phyloP scores from a whole-genome alignment of 1,140 invertebrate species.

The Diuraphis noxia region DNA sequence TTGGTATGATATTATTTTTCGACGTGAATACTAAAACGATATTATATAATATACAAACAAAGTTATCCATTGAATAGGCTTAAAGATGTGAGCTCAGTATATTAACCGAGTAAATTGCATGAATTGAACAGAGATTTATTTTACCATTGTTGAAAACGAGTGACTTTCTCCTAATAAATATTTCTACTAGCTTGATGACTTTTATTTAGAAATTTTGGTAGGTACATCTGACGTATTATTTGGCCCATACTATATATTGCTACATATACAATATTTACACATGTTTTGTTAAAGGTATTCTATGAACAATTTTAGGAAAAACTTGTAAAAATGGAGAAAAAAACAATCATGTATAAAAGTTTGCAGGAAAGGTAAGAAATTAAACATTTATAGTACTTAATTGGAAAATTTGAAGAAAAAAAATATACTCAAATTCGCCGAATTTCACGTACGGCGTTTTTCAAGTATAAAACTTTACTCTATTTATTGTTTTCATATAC shows the following conservation, averaged over 20 bases:
- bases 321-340: too few species aligned
- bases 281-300: too few species aligned
- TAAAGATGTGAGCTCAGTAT: not conserved
- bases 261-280: too few species aligned
- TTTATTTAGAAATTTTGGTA: not conserved
- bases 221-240: not conserved
- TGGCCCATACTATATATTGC: not conserved
- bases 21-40: not conserved
- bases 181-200: not conserved
- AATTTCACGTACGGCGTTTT: too few species aligned
- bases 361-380: too few species aligned
- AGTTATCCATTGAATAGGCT: not conserved
- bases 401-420: not conserved
- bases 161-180: not conserved
- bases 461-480: too few species aligned
- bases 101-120: not conserved
- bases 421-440: too few species aligned
- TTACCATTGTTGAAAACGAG: not conserved
- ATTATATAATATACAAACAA: not conserved
- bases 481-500: too few species aligned
- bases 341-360: too few species aligned
- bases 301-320: too few species aligned
- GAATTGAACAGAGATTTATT: not conserved
- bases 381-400: not conserved
- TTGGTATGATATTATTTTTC: not conserved